Evolutionary conservation across 2,888 invertebrate species (phyloP).

Genomic region (Ypsolopha sequella): DNA sequence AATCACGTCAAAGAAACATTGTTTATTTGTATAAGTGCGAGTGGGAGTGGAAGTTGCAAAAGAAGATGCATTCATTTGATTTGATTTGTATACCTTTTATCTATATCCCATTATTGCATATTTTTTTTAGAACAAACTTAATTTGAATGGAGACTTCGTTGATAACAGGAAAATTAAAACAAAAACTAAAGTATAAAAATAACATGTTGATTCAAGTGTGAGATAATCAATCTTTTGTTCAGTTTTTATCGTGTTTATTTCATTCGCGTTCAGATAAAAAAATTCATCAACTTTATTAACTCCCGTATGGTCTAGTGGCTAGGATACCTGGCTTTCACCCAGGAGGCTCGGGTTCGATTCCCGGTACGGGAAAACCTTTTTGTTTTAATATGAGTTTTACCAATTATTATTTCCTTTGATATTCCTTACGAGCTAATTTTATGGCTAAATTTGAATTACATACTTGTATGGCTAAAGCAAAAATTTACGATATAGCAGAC

Average conservation of each 20-base stretch:
- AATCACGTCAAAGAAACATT: too few species aligned
- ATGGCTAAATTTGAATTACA: neutral
- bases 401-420: neutral
- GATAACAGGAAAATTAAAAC: too few species aligned
- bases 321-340: slow-evolving; percentile 81
- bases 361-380: slow-evolving; percentile 71
- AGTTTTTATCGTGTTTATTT: neutral
- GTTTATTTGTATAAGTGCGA: too few species aligned
- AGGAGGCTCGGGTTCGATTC: slow-evolving; percentile 82
- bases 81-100: too few species aligned
- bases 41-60: too few species aligned
- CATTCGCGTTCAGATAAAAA: neutral
- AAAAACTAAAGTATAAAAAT: too few species aligned
- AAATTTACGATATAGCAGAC: too few species aligned
- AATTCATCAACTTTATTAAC: slow-evolving; percentile 6
- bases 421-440: neutral
- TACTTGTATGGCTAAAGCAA: too few species aligned
- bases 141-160: too few species aligned
- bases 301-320: slow-evolving; percentile 78
- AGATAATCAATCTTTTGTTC: neutral
- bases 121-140: too few species aligned
- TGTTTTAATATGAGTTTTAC: neutral
- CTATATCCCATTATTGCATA: too few species aligned
- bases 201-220: neutral
- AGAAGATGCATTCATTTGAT: too few species aligned